Evolutionary conservation across 1,140 invertebrate species (phyloP).

Genomic region (Chymomyza costata): DNA sequence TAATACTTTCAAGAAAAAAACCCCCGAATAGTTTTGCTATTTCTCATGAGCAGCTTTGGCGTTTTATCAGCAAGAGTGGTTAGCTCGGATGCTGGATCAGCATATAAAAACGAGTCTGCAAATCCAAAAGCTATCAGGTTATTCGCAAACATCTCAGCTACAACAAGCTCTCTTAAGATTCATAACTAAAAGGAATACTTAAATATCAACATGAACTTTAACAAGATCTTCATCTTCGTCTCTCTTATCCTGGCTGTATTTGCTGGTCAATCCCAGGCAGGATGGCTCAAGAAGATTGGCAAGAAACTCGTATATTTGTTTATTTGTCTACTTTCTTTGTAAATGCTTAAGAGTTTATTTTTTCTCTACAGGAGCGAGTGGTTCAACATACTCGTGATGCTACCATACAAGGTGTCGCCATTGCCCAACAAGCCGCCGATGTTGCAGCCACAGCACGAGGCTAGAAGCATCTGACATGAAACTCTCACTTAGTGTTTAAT

Average conservation of each 20-base stretch:
- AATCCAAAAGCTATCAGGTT: no score
- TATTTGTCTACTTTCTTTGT: background rate
- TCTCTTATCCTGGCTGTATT: constrained; percentile 51
- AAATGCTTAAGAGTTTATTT: background rate
- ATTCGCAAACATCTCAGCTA: no score
- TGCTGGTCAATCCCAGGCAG: constrained; percentile 53
- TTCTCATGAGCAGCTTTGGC: no score
- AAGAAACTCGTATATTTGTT: constrained; percentile 53
- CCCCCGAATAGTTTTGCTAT: no score
- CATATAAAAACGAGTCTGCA: no score
- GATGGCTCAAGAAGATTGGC: constrained; percentile 61
- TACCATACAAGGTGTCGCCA: constrained; percentile 53
- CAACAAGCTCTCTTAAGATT: no score
- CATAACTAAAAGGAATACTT: background rate
- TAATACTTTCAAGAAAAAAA: no score
- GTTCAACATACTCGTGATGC: constrained; percentile 65
- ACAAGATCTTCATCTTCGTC: constrained; percentile 61
- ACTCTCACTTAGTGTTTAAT: background rate
- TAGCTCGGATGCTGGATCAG: no score
- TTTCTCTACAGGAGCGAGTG: constrained; percentile 48
- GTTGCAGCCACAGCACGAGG: constrained; percentile 55
- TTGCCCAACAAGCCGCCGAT: constrained; percentile 66
- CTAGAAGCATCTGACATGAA: constrained; percentile 27
- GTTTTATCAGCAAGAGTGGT: no score
- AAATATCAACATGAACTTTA: constrained; percentile 57